Conservation (phyloP, 1,140 invertebrate species). For the Leptinotarsa undecemlineata region DNA sequence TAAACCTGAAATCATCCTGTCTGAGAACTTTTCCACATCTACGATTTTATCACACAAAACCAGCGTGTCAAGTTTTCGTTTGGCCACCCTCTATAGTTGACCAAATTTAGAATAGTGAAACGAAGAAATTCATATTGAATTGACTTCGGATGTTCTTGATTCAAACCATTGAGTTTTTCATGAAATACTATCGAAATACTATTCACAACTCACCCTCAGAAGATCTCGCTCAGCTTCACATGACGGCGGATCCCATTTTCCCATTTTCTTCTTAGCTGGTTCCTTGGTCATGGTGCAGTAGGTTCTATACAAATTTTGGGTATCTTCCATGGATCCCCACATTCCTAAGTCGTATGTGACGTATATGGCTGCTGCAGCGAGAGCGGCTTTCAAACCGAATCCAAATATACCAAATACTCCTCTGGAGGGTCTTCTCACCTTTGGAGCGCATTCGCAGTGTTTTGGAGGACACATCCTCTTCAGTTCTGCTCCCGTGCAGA, state of each 20-base stretch:
- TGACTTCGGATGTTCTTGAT: too few species aligned
- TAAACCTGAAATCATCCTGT: too few species aligned
- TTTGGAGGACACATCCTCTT: slow-evolving; percentile 45
- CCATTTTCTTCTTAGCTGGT: slow-evolving; percentile 30
- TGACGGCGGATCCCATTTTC: slow-evolving; percentile 40
- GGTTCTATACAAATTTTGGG: slow-evolving; percentile 40
- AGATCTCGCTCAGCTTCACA: slow-evolving; percentile 56
- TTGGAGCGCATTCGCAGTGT: slow-evolving; percentile 28
- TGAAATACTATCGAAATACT: too few species aligned
- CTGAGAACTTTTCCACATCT: too few species aligned
- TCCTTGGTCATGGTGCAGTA: slow-evolving; percentile 32
- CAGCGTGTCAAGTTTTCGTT: too few species aligned
- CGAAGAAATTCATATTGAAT: too few species aligned
- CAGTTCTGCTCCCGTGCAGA: slow-evolving; percentile 46
- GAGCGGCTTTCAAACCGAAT: slow-evolving; percentile 40
- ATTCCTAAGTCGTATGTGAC: slow-evolving; percentile 46
- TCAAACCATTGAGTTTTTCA: too few species aligned
- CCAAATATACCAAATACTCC: slow-evolving; percentile 28
- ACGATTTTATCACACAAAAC: too few species aligned
- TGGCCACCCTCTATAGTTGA: too few species aligned
- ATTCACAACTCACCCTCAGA: slow-evolving; percentile 30
- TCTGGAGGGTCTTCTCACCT: neutral
- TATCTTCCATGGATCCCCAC: slow-evolving; percentile 44
- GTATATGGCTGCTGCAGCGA: slow-evolving; percentile 40
- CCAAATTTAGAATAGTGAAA: too few species aligned